A percentile compares a stretch with the other conserved stretches of the same genome.
Evolutionary conservation across 2,113 vertebrate genomes (phyloP).

Genomic region (Pseudorectes ferrugineus): DNA sequence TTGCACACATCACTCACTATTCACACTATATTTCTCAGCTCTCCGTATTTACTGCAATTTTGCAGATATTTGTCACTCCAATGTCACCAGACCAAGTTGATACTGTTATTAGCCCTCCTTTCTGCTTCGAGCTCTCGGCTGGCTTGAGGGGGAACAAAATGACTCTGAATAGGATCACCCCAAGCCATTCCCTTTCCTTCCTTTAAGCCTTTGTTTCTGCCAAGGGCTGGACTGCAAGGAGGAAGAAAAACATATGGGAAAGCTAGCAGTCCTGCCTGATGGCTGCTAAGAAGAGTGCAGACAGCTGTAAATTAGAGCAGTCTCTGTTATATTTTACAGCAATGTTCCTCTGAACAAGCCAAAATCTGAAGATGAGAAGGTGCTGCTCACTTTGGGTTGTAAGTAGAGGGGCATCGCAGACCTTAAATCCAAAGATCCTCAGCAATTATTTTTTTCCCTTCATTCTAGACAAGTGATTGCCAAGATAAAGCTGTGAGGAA

Average conservation of each 20-base stretch:
- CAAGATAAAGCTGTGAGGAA: background rate
- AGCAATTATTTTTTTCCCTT: background rate
- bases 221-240: background rate
- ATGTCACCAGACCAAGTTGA: background rate
- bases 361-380: background rate
- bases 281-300: background rate
- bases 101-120: background rate
- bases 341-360: background rate
- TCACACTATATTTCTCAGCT: background rate
- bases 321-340: background rate
- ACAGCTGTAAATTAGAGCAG: constrained; percentile 21
- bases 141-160: background rate
- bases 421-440: background rate
- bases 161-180: background rate
- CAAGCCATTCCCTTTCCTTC: background rate
- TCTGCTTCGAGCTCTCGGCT: background rate
- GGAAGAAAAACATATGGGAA: constrained; percentile 6
- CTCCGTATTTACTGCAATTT: background rate
- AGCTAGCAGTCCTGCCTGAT: background rate
- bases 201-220: background rate
- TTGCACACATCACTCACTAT: background rate
- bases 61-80: background rate
- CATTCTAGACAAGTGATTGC: background rate
- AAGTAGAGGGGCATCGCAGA: background rate
- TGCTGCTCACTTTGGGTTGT: background rate